Conservation (phyloP, 2,888 invertebrate genomes). For the Palloptera scutellata region DNA sequence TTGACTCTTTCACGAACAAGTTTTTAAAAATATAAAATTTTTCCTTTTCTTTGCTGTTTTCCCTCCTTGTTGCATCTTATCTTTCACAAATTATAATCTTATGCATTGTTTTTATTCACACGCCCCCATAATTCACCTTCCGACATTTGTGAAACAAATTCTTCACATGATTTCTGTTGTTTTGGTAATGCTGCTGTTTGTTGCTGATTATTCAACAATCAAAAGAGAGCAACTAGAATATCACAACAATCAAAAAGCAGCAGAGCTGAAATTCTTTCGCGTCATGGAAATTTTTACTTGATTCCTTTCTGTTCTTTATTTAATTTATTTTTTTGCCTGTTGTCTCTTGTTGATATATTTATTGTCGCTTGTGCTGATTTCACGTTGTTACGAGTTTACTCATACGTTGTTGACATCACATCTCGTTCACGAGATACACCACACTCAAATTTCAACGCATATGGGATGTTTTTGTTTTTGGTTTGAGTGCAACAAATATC, state of each 20-base stretch:
- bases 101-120: conserved; percentile 57
- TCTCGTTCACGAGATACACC: no score
- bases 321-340: conserved; percentile 21
- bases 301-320: conserved; percentile 1
- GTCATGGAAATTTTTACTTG: conserved; percentile 4
- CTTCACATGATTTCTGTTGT: conserved; percentile 26
- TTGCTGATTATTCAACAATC: conserved; percentile 32
- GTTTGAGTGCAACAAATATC: no score
- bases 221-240: conserved; percentile 17
- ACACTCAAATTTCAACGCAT: no score
- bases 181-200: not conserved
- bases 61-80: not conserved
- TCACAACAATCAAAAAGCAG: conserved; percentile 28
- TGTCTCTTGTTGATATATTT: conserved; percentile 39
- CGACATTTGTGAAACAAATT: conserved; percentile 21
- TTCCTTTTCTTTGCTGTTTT: not conserved
- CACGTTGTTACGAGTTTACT: no score
- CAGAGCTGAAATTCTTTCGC: not conserved
- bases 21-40: not conserved
- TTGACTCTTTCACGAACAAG: no score
- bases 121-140: conserved; percentile 52
- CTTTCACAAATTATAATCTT: conserved; percentile 43
- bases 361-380: conserved; percentile 29
- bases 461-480: no score
- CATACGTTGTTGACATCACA: no score